Conservation (phyloP, 2,888 invertebrate genomes). For the Pandemis corylana region DNA sequence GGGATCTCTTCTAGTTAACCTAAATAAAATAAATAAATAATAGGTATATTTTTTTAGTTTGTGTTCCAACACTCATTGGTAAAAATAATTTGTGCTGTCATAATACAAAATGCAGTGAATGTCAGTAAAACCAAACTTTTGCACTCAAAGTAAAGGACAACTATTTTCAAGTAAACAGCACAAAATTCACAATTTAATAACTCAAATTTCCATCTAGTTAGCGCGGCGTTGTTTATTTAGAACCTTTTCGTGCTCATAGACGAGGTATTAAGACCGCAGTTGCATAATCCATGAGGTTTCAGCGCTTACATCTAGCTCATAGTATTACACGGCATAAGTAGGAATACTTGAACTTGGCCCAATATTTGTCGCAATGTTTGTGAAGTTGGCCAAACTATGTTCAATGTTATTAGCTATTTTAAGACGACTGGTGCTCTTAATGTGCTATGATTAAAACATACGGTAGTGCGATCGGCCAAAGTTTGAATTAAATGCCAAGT, state of each 20-base stretch:
- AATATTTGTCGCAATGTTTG: conserved; percentile 18
- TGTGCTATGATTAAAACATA: too few relatives aligned
- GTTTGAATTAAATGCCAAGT: too few relatives aligned
- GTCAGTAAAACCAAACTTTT: too few relatives aligned
- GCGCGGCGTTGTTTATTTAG: conserved; percentile 39
- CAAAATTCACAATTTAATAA: conserved; percentile 36
- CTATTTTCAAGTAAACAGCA: not conserved
- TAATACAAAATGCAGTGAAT: too few relatives aligned
- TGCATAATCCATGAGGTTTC: conserved; percentile 48
- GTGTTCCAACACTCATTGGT: too few relatives aligned
- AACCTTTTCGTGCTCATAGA: conserved; percentile 45
- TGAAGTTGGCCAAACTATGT: conserved; percentile 14
- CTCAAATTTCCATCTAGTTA: conserved; percentile 31
- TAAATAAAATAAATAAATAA: too few relatives aligned
- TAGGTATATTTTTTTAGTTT: too few relatives aligned
- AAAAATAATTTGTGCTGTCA: too few relatives aligned
- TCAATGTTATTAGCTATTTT: conserved; percentile 11
- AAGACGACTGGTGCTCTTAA: not conserved
- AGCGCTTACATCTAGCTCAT: conserved; percentile 39
- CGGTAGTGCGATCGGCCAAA: too few relatives aligned
- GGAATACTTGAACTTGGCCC: conserved; percentile 25
- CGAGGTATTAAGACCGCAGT: conserved; percentile 45
- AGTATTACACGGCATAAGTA: conserved; percentile 38
- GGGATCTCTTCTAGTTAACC: too few relatives aligned
- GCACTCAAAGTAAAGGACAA: not conserved